These are phyloP conservation scores for Oreochromis tanganicae DNA, from an alignment of 2,113 vertebrate species.

Conservation along the genomic window DNA sequence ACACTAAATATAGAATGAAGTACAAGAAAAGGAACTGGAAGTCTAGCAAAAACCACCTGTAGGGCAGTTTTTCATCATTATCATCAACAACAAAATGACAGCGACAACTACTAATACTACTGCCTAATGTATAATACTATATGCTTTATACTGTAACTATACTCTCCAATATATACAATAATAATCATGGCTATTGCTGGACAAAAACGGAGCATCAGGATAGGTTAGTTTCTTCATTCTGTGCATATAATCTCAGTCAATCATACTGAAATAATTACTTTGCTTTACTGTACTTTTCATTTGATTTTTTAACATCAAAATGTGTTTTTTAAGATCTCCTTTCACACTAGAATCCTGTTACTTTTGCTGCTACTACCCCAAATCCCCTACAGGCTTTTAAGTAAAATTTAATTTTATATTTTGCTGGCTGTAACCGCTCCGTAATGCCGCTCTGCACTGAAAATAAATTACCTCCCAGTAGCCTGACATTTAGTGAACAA, in stretches of 20 bases:
- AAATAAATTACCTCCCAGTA: not conserved
- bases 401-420: not conserved
- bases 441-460: not conserved
- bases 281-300: not conserved
- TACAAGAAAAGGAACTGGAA: not conserved
- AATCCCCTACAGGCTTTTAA: not conserved
- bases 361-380: not conserved
- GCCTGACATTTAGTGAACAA: slow-evolving; percentile 1
- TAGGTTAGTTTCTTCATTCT: not conserved
- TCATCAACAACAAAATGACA: not conserved
- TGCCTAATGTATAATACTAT: not conserved
- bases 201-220: accelerated
- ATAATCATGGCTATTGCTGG: not conserved
- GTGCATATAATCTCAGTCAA: not conserved
- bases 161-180: not conserved
- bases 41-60: accelerated
- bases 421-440: not conserved
- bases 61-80: not conserved
- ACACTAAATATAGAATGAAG: not conserved
- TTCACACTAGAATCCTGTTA: not conserved
- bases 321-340: not conserved
- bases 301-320: not conserved
- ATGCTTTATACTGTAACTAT: not conserved
- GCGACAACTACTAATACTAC: not conserved
- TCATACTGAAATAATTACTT: not conserved